Evolutionary conservation across 2,113 vertebrate species (phyloP).

Genomic region (Gopherus evgoodei): DNA sequence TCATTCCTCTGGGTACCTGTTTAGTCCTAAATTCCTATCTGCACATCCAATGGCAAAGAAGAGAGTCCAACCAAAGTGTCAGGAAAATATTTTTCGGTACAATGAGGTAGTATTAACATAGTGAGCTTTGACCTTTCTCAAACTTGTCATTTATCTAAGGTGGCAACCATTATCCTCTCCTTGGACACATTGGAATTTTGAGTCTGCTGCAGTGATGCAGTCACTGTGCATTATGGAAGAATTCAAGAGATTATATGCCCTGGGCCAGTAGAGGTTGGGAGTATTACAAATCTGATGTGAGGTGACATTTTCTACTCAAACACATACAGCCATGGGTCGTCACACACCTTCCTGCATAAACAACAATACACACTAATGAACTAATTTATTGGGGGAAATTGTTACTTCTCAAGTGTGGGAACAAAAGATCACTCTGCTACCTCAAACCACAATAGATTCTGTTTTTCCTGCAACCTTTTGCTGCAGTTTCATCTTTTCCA

Average conservation of each 20-base stretch:
- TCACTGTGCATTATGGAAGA: constrained; percentile 49
- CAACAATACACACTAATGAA: constrained; percentile 48
- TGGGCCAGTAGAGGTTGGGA: constrained; percentile 36
- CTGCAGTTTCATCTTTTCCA: not conserved
- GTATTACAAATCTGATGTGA: constrained; percentile 38
- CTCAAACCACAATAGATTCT: not conserved
- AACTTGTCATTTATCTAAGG: constrained; percentile 21
- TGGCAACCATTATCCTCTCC: constrained; percentile 7
- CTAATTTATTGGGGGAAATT: constrained; percentile 21
- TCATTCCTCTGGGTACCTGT: not conserved
- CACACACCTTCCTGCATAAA: constrained; percentile 53
- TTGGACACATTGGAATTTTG: not conserved
- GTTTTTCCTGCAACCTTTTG: not conserved
- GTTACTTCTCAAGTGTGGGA: not conserved
- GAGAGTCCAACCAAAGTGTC: not conserved
- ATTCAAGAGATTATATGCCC: constrained; percentile 29
- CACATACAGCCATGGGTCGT: constrained; percentile 38
- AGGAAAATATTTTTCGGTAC: not conserved
- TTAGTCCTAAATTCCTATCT: not conserved
- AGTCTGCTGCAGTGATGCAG: constrained; percentile 6
- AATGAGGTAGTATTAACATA: not conserved
- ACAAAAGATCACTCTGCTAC: not conserved
- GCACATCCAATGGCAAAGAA: not conserved
- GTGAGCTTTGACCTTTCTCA: constrained; percentile 38
- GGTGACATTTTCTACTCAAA: constrained; percentile 65